Evolutionary conservation across 2,113 vertebrate species (phyloP).

Genomic region (Castor canadensis): DNA sequence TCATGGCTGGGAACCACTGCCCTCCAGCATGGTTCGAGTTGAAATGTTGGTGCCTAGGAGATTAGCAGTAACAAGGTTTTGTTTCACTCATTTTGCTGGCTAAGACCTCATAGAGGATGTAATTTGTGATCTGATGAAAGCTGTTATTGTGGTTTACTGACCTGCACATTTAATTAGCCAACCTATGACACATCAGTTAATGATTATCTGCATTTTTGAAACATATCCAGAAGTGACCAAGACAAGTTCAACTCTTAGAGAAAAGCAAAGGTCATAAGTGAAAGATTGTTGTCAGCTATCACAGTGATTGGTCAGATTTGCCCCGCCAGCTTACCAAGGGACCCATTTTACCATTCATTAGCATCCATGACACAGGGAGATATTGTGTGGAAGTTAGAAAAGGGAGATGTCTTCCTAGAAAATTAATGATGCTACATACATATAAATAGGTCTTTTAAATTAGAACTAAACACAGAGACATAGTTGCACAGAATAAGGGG

Average conservation of each 20-base stretch:
- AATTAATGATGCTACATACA: not conserved
- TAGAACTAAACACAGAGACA: slow-evolving; percentile 20
- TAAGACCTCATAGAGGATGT: slow-evolving; percentile 7
- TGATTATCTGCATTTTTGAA: slow-evolving; percentile 60
- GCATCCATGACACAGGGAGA: not conserved
- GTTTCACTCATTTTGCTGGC: not conserved
- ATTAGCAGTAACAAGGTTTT: not conserved
- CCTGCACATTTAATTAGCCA: slow-evolving; percentile 46
- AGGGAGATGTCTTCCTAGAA: slow-evolving; percentile 45
- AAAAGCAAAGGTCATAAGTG: slow-evolving; percentile 57
- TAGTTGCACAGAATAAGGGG: slow-evolving; percentile 21
- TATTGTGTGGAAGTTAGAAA: slow-evolving; percentile 41
- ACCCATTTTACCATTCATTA: slow-evolving; percentile 15
- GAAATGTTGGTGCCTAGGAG: not conserved
- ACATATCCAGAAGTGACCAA: slow-evolving; percentile 52
- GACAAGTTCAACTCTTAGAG: slow-evolving; percentile 26
- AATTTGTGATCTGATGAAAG: slow-evolving; percentile 53
- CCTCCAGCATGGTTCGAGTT: not conserved
- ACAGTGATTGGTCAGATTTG: not conserved
- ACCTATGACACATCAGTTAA: slow-evolving; percentile 7
- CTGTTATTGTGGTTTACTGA: slow-evolving; percentile 53
- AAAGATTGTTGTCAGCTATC: slow-evolving; percentile 53
- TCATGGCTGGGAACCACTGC: not conserved
- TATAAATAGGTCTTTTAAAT: slow-evolving; percentile 25
- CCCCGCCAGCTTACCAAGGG: not conserved